Conservation (phyloP, 1,140 invertebrate species). For the Argopecten irradians region DNA sequence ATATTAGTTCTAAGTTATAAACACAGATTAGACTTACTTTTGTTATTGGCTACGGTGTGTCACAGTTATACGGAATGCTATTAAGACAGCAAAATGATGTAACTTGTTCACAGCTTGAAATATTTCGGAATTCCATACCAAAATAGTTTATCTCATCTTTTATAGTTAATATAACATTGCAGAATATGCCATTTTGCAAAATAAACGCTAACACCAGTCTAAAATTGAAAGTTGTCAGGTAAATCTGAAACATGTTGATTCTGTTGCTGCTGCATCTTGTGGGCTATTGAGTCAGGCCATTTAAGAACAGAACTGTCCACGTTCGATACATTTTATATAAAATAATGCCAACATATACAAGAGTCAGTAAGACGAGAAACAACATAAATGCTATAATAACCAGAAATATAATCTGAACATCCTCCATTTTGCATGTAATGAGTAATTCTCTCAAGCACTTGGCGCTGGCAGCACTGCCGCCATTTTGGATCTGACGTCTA, state of each 20-base stretch:
- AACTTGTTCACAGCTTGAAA: too few relatives aligned
- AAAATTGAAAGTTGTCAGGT: neutral
- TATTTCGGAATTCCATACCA: too few relatives aligned
- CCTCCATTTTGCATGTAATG: neutral
- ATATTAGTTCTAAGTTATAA: too few relatives aligned
- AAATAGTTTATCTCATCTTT: too few relatives aligned
- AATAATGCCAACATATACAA: neutral
- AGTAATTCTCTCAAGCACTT: neutral
- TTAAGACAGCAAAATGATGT: too few relatives aligned
- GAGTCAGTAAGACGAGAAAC: neutral
- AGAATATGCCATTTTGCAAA: neutral
- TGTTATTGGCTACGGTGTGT: too few relatives aligned
- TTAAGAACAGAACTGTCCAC: neutral
- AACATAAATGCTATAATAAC: neutral
- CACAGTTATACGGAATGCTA: too few relatives aligned
- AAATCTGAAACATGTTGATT: neutral
- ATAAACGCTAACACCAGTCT: neutral
- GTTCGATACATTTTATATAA: neutral
- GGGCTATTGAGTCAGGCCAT: neutral
- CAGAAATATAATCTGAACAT: neutral
- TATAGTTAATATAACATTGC: neutral
- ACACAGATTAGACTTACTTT: neutral
- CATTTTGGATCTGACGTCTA: neutral
- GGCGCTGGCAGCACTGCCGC: neutral
- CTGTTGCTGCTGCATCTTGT: neutral